Conservation (phyloP, 1,140 invertebrate species). For the Neodiprion pinetum region DNA sequence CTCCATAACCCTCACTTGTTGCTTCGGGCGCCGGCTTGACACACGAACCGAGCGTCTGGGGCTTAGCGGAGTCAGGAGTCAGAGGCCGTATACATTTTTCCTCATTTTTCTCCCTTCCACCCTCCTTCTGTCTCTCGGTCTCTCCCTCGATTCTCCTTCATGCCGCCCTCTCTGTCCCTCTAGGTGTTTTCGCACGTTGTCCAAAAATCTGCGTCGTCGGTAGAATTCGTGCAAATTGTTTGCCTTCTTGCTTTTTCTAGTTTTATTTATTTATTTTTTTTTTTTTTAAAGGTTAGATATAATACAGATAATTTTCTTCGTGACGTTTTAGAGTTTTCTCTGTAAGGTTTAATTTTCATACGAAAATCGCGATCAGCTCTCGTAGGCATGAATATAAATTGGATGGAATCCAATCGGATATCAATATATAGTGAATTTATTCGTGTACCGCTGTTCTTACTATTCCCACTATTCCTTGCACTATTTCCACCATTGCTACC, state of each 20-base stretch:
- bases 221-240: neutral
- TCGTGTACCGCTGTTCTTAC: too few species aligned
- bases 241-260: too few species aligned
- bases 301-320: too few species aligned
- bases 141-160: slow-evolving; percentile 15
- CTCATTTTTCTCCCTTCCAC: too few species aligned
- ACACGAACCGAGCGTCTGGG: neutral
- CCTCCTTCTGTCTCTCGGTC: neutral
- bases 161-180: slow-evolving; percentile 6
- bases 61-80: slow-evolving; percentile 29
- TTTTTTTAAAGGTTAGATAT: neutral
- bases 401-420: too few species aligned
- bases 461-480: too few species aligned
- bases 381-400: too few species aligned
- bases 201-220: neutral
- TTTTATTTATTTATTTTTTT: neutral
- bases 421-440: too few species aligned
- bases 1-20: slow-evolving; percentile 6
- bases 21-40: neutral
- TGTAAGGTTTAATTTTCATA: too few species aligned
- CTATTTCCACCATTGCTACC: too few species aligned
- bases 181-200: neutral
- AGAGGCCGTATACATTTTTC: slow-evolving; percentile 8
- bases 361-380: too few species aligned
- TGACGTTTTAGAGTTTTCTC: too few species aligned